Evolutionary conservation across 2,797 vertebrate genomes (phyloP).

Genomic region (Cossypha polioptera): DNA sequence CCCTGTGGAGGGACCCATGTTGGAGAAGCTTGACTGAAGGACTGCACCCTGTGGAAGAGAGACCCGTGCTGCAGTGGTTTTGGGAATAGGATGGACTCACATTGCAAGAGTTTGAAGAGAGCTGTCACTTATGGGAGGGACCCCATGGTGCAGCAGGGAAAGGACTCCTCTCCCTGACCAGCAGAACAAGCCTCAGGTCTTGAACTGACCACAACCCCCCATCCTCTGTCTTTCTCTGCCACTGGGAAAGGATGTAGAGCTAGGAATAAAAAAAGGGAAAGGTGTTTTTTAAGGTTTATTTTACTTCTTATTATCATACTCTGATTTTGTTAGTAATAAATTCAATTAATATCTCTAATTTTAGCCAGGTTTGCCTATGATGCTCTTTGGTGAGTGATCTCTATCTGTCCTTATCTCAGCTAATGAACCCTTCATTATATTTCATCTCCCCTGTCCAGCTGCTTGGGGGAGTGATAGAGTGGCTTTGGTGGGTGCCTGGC

Average conservation of each 20-base stretch:
- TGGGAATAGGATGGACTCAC: neutral
- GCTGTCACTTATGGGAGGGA: rapidly evolving
- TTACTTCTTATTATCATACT: neutral
- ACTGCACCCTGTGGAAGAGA: rapidly evolving
- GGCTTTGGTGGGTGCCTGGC: neutral
- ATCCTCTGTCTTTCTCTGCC: neutral
- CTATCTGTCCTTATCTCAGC: neutral
- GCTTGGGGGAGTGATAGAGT: neutral
- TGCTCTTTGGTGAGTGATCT: neutral
- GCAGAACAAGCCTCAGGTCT: rapidly evolving
- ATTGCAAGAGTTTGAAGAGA: neutral
- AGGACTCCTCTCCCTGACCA: neutral
- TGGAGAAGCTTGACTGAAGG: neutral
- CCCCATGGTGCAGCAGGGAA: neutral
- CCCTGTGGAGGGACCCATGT: neutral
- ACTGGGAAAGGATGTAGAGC: neutral
- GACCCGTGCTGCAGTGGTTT: neutral
- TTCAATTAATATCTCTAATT: neutral
- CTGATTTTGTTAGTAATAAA: neutral
- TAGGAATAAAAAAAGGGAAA: neutral
- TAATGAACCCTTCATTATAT: neutral
- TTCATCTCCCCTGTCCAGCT: neutral
- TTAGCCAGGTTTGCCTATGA: neutral
- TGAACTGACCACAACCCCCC: neutral
- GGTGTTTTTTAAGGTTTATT: neutral